phyloP scores from a whole-genome alignment of 2,888 invertebrate species.

The Campoplex capitator region DNA sequence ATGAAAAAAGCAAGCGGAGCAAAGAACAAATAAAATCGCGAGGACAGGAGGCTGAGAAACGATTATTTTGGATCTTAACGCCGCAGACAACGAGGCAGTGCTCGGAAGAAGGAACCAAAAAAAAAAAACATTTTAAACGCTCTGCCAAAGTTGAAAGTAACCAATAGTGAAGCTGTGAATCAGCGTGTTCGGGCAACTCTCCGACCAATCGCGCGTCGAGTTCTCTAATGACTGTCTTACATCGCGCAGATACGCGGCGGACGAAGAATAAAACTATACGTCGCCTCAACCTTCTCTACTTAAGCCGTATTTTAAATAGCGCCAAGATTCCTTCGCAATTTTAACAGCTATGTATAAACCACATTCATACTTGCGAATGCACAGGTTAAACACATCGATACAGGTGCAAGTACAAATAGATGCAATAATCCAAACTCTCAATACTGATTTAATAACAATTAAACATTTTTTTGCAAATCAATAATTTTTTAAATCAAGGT shows the following conservation, averaged over 20 bases:
- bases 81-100: neutral
- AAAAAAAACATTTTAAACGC: neutral
- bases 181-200: constrained; percentile 25
- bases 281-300: constrained; percentile 14
- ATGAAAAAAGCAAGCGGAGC: neutral
- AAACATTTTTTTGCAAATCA: no score
- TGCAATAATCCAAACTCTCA: neutral
- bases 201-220: constrained; percentile 40
- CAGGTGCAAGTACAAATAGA: neutral
- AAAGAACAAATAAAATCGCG: constrained; percentile 19
- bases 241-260: neutral
- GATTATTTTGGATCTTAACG: constrained; percentile 57
- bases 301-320: constrained; percentile 35
- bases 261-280: constrained; percentile 3
- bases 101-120: neutral
- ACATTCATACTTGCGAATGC: neutral
- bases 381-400: neutral
- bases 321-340: constrained; percentile 8
- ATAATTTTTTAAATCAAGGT: no score
- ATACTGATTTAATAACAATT: neutral
- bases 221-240: constrained; percentile 3
- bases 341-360: neutral
- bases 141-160: constrained; percentile 50
- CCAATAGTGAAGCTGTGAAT: constrained; percentile 46
- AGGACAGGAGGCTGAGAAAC: constrained; percentile 3